Conservation (phyloP, 2,888 invertebrate species). For the Mesodorylaimus sp. region DNA sequence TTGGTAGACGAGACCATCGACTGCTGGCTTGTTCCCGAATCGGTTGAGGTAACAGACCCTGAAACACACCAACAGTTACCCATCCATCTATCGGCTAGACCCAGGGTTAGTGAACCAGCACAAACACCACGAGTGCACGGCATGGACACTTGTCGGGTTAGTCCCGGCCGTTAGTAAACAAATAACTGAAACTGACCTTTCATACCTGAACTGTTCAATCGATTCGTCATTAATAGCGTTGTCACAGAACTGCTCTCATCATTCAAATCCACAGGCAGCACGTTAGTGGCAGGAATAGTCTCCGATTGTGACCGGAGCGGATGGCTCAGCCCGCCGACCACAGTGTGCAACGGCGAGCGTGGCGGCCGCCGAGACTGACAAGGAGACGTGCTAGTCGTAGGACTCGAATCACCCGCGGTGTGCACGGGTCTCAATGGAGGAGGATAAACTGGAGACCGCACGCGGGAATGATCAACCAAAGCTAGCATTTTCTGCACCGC, state of each 20-base stretch:
- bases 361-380: not conserved
- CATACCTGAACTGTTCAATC: not conserved
- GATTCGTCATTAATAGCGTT: not conserved
- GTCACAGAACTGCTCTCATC: constrained; percentile 13
- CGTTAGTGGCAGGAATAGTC: not conserved
- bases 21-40: constrained; percentile 2
- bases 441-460: not conserved
- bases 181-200: no score
- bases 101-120: no score
- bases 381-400: not conserved
- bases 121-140: no score
- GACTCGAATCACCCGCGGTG: not conserved
- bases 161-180: no score
- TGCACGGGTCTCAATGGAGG: not conserved
- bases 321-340: not conserved
- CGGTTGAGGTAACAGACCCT: constrained; percentile 8
- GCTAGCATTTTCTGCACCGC: constrained; percentile 85
- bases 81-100: no score
- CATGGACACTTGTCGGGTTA: no score
- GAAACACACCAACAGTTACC: not conserved
- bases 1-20: not conserved
- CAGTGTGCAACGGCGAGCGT: not conserved
- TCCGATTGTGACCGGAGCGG: not conserved
- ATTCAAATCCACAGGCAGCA: constrained; percentile 10
- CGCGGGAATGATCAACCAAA: constrained; percentile 34